Evolutionary conservation across 2,113 vertebrate species (phyloP), one percentile per base, ranked within the genome.

Genomic region (Phoenicopterus ruber): DNA sequence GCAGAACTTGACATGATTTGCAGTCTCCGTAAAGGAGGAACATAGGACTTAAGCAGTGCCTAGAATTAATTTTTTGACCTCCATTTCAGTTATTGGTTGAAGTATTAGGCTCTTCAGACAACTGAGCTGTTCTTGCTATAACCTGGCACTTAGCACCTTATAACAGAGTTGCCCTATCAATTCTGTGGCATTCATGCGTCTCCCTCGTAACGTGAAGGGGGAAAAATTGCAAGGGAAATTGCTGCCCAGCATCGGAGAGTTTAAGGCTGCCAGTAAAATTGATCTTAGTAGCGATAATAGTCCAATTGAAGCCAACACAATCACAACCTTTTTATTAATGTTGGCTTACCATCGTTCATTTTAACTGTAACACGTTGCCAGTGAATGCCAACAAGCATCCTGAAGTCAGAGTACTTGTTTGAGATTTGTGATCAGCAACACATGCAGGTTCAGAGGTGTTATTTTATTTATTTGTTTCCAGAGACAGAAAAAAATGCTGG

Each of bases 1-100:
- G 91, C 95, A 94, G 94, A 95, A 71, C 89, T 42, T 81, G 91
- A 94, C 96, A 86, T 96, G 97, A 96, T 96, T 96, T 96, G 87
- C 94, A 83, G 84, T 47, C 86, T 89, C 73, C 0, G 22, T 82
- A 88, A 95, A 95, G 72, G 74, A 93, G 82, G 59, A 96, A 86
- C 88, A 49, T 19, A 92, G 93, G 90, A 86, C 50, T 93, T 88
- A 42, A 88, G 66, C 70, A 83, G 82, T 70, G 69, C 63, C 74
- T 86, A 78, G 78, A 91, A 96, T 96, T 94, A 82, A 91, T 91
- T 95, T 95, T 95, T 91, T 96, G 84, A 94, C 93, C 91, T 97
- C 93, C 67, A 90, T 97, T 96, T 90, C 88, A 62, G 94, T 82
- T 94, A 28, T 7, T 92, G 82, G 84, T 72, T 91, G 87, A 95